Conservation (phyloP, 2,888 invertebrate genomes). For the Xestia xanthographa region DNA sequence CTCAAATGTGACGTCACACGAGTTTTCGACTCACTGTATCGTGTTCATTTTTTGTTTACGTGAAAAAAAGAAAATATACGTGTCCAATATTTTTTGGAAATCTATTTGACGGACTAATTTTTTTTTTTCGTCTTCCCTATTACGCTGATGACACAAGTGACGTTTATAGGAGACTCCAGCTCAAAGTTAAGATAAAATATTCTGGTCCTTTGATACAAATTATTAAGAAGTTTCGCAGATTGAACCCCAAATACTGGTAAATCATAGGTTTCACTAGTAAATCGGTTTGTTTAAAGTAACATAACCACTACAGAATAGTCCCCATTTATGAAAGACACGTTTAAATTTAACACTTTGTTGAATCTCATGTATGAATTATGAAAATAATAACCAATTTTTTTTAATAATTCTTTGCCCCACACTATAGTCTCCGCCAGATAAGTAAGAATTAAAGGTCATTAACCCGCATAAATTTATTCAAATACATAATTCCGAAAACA, state of each 20-base stretch:
- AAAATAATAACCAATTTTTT: neutral
- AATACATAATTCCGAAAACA: too few relatives aligned
- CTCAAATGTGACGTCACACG: too few relatives aligned
- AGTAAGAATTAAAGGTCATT: too few relatives aligned
- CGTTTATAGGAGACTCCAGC: neutral
- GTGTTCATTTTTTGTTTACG: too few relatives aligned
- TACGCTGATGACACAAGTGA: neutral
- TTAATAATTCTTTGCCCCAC: too few relatives aligned
- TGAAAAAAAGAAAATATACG: too few relatives aligned
- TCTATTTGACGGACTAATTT: too few relatives aligned
- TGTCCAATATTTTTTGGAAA: too few relatives aligned
- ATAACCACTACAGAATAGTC: neutral
- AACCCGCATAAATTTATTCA: too few relatives aligned
- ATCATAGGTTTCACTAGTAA: neutral
- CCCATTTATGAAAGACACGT: neutral
- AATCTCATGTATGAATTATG: neutral
- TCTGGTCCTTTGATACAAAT: neutral
- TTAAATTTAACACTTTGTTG: neutral
- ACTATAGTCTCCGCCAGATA: too few relatives aligned
- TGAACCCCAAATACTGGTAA: neutral
- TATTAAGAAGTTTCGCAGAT: neutral
- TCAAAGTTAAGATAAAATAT: neutral
- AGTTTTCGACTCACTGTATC: too few relatives aligned
- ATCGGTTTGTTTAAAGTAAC: neutral
- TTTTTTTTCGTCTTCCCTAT: too few relatives aligned